These are phyloP conservation scores for Papilio machaon DNA, from an alignment of 1,140 invertebrate genomes.

Conservation along the genomic window DNA sequence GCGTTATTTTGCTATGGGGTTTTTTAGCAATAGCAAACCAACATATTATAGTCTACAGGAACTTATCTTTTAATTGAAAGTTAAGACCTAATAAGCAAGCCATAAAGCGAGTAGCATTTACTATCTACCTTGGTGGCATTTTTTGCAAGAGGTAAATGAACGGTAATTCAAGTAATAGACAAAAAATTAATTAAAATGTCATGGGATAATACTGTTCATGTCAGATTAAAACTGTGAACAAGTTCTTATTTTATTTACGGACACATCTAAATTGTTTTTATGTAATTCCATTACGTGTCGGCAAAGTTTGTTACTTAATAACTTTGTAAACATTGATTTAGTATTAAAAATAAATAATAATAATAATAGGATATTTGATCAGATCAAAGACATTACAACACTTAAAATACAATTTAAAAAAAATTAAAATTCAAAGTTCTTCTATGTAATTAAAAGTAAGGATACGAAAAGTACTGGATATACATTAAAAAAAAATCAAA, in stretches of 20 bases:
- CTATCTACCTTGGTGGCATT: background rate
- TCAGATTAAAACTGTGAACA: slow-evolving; percentile 19
- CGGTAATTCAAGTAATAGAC: background rate
- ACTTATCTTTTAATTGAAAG: too few species aligned
- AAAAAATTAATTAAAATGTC: slow-evolving; percentile 28
- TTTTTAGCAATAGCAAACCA: too few species aligned
- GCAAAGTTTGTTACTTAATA: background rate
- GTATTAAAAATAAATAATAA: background rate
- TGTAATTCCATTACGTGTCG: background rate
- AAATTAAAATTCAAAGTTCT: too few species aligned
- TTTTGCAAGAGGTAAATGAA: background rate
- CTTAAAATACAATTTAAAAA: too few species aligned
- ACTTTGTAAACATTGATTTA: background rate
- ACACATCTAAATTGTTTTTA: slow-evolving; percentile 19
- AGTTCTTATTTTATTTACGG: slow-evolving; percentile 17
- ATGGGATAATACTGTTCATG: slow-evolving; percentile 10
- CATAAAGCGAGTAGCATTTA: background rate
- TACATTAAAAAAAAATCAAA: too few species aligned
- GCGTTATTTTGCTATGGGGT: too few species aligned
- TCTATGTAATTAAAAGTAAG: too few species aligned
- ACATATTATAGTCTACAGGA: too few species aligned
- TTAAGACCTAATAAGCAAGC: too few species aligned
- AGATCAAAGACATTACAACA: too few species aligned
- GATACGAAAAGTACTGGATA: too few species aligned
- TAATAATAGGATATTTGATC: too few species aligned